Conservation (phyloP, 2,113 vertebrate species). For the Leptosomus discolor region DNA sequence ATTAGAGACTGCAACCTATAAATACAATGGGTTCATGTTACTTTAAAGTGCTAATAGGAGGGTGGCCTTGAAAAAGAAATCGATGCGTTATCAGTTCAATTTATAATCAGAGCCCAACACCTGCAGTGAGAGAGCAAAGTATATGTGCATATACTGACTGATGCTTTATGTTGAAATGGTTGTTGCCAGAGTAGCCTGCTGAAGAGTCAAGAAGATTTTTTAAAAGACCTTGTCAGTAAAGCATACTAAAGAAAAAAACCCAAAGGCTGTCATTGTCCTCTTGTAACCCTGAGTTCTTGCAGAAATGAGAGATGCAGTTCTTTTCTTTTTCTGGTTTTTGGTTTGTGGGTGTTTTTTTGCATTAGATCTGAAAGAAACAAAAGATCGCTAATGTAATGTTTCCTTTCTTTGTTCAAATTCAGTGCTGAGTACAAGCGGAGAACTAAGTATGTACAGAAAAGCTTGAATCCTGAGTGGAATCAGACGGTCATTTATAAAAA, state of each 20-base stretch:
- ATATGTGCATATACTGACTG: background rate
- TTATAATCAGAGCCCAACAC: background rate
- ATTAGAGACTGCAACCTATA: slow-evolving; percentile 16
- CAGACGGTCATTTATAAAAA: slow-evolving; percentile 99
- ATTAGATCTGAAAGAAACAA: background rate
- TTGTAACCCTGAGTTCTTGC: background rate
- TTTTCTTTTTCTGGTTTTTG: background rate
- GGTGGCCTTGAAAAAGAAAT: background rate
- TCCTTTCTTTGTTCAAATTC: slow-evolving; percentile 65
- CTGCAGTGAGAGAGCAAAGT: background rate
- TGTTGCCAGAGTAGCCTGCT: background rate
- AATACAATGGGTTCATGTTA: background rate
- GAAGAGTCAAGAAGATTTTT: background rate
- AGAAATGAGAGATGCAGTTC: background rate
- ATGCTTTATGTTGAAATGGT: background rate
- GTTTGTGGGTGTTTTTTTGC: background rate
- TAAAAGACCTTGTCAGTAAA: background rate
- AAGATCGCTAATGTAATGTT: background rate
- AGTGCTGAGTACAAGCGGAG: slow-evolving; percentile 96
- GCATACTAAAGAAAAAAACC: background rate
- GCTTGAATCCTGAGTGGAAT: slow-evolving; percentile 98
- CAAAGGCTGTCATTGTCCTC: background rate
- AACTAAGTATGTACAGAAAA: slow-evolving; percentile 94
- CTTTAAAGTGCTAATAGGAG: background rate
- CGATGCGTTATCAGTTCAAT: background rate